These are phyloP conservation scores for Nerophis ophidion DNA, from an alignment of 2,113 vertebrate genomes.

Conservation along the genomic window DNA sequence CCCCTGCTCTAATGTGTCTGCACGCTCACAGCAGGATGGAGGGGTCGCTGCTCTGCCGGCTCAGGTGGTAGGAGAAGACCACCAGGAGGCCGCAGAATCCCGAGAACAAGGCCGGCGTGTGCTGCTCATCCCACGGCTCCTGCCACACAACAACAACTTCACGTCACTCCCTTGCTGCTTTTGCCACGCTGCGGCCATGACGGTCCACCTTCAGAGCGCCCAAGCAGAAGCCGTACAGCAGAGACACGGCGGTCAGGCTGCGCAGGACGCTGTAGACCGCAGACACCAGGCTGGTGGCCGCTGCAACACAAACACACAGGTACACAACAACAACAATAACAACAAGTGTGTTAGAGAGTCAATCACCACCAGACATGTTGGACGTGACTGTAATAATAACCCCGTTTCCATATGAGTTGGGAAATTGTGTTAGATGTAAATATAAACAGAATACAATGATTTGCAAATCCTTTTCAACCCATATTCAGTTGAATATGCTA, in stretches of 20 bases:
- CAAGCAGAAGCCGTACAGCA: conserved; percentile 87
- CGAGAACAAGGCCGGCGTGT: conserved; percentile 92
- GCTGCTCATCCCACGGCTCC: conserved; percentile 94
- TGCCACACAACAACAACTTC: conserved; percentile 46
- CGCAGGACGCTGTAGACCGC: conserved; percentile 83
- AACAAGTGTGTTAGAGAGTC: no score
- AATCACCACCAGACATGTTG: no score
- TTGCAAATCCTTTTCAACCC: no score
- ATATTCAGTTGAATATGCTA: no score
- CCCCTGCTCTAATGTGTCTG: no score
- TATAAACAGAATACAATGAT: no score
- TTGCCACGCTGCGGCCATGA: no score
- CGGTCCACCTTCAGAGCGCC: conserved; percentile 83
- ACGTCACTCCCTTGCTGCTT: background rate
- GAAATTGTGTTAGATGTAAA: no score
- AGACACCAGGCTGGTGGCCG: conserved; percentile 82
- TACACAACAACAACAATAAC: no score
- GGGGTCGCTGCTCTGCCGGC: conserved; percentile 95
- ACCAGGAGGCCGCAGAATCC: conserved; percentile 93
- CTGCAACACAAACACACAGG: conserved; percentile 51
- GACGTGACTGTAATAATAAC: no score
- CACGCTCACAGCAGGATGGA: conserved; percentile 82
- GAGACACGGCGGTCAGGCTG: conserved; percentile 72
- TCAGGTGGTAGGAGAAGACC: conserved; percentile 91
- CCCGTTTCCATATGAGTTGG: no score